Base-by-base conservation (phyloP, 2,797 vertebrate species). In the Eleutherodactylus coqui region DNA sequence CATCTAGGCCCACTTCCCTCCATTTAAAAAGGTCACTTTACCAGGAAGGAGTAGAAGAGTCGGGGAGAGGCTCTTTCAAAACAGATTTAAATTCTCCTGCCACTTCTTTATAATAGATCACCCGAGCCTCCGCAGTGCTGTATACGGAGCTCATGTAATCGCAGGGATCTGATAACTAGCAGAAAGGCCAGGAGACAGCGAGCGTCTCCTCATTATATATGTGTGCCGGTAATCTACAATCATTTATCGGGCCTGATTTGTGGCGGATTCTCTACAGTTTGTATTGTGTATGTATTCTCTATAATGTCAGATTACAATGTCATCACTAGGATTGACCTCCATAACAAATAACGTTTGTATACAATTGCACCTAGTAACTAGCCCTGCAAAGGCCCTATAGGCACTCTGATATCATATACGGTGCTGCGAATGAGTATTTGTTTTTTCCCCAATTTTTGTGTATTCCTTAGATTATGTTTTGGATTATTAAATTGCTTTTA, bases 1-100 rank as follows among this genome's bases (percentile, higher is more conserved):
- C 97, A 97, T 96, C 96, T 95, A 95, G 95, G 96, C 97, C 96
- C 96, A 97, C 97, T 98, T 98, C 97, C 96, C 97, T 97, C 94
- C 93, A 95, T 95, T 95, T 95, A 95, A 95, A 95, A 95, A 96
- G 94, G 95, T 96, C 94, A 95, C 94, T 95, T 96, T 95, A 94
- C 93, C 94, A 93, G 89, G 87, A 94, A 89, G 92, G 91, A 94
- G 93, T 92, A 60, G 32, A 73, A 41, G 69, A 75, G 75, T 51
- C 91, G 90, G 92, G 93, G 91, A 94, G 93, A 94, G 92, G 93
- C 93, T 92, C 93, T 93, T 95, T 94, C 92, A 93, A 93, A 94
- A 94, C 90, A 93, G 91, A 92, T 94, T 93, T 93, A 91, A 93
- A 93, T 94, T 93, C 91, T 90, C 92, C 91, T 92, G 94, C 92